phyloP scores from a whole-genome alignment of 2,888 invertebrate species.

The Pseudococcus longispinus region DNA sequence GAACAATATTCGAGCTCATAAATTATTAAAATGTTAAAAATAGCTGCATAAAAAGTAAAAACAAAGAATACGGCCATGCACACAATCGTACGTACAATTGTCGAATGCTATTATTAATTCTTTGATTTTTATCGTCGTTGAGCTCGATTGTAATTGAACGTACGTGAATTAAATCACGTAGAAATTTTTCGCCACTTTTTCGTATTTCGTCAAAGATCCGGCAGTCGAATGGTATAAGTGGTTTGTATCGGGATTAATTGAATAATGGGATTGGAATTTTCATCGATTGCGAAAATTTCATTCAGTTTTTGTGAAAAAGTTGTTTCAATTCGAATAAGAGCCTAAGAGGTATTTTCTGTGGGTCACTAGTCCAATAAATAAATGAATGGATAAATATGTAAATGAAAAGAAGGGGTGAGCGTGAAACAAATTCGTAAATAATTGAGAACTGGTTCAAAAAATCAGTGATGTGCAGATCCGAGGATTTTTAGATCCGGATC shows the following conservation, averaged over 20 bases:
- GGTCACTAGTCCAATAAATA: too few relatives aligned
- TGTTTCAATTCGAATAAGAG: not conserved
- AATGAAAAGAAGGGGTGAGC: too few relatives aligned
- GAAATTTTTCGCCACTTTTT: not conserved
- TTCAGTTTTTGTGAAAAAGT: not conserved
- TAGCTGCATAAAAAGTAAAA: constrained; percentile 42
- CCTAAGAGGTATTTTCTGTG: too few relatives aligned
- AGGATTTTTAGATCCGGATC: too few relatives aligned
- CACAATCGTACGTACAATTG: not conserved
- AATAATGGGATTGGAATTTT: not conserved
- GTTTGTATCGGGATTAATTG: not conserved
- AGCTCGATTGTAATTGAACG: not conserved
- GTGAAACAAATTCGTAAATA: too few relatives aligned
- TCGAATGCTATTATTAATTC: constrained; percentile 10
- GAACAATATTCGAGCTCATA: constrained; percentile 32
- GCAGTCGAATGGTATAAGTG: not conserved
- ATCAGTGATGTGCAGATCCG: too few relatives aligned
- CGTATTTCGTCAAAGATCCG: not conserved
- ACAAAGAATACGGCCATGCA: constrained; percentile 23
- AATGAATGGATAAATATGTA: too few relatives aligned
- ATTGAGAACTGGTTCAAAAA: too few relatives aligned
- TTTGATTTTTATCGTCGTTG: not conserved
- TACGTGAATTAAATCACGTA: not conserved
- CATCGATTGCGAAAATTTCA: not conserved
- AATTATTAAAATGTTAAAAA: constrained; percentile 42